Base-by-base conservation (phyloP, 2,888 invertebrate species). In the Pyralis farinalis region DNA sequence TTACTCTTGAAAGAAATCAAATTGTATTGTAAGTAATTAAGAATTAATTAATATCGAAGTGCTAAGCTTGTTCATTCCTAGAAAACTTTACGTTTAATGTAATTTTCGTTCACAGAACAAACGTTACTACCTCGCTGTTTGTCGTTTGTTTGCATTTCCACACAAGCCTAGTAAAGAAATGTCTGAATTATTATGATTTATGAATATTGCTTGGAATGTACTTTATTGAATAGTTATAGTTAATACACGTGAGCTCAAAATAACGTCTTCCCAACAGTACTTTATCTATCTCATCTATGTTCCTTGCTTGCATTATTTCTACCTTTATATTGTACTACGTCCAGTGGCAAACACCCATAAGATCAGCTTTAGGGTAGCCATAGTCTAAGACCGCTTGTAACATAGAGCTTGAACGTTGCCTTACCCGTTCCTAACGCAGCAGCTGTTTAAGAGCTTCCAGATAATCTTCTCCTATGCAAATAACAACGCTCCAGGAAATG, bases 71-170 rank as follows among this genome's bases (percentile, higher is more conserved):
- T 63, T 62, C 64, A 65, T 69, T 64, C 68, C 66, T 71, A 60
- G 21, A 36, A 36, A 35, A 37, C 10, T 20, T 36, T 27, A 29
- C 9, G 16, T 36, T 39, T 45, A 43, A 46, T 43, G 25, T 52
- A 40, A 47, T 48, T n/a, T 37, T 39, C 50, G 46, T 53, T 44
- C 45, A 41, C 45, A 48, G 66, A 71, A 69, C 65, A 72, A 77
- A 74, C 51, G 61, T 58, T 69, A 71, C 80, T 82, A 81, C 80
- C 78, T 82, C 79, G 70, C 66, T 66, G 57, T 71, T 57, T 63
- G 53, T 60, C 48, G 61, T 47, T 51, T 40, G 51, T 70, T 69
- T 71, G 71, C 71, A 71, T 76, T 71, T 75, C n/a, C 47, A 36
- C 38, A 43, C 12, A 40, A 52, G 45, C 52, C 47, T 50, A 44